Evolutionary conservation across 2,797 vertebrate genomes (phyloP).

Genomic region (Sarcoramphus papa): DNA sequence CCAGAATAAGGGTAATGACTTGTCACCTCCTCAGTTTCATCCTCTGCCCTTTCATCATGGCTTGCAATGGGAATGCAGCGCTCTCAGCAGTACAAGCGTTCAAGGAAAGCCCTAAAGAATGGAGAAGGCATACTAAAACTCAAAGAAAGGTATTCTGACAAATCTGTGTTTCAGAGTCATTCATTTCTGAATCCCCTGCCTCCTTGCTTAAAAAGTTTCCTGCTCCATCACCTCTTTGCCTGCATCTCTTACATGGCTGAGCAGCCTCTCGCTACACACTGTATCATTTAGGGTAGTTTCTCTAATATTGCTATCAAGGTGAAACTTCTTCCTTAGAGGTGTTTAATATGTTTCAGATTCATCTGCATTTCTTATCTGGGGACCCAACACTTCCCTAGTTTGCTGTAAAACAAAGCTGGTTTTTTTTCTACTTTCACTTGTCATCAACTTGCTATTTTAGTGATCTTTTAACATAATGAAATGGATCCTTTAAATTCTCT

Average conservation of each 20-base stretch:
- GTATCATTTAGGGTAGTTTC: background rate
- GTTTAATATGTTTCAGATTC: background rate
- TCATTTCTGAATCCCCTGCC: background rate
- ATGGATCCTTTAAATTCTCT: background rate
- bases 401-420: background rate
- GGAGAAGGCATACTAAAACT: background rate
- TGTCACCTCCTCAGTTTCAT: background rate
- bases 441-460: background rate
- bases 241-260: background rate
- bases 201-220: background rate
- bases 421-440: background rate
- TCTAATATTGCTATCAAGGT: background rate
- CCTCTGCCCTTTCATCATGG: background rate
- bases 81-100: background rate
- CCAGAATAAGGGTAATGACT: background rate
- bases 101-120: background rate
- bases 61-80: background rate
- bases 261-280: background rate
- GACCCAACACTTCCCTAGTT: background rate
- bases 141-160: background rate
- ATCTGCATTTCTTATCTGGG: background rate
- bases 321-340: background rate
- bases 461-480: background rate
- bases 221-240: background rate
- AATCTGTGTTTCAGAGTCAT: background rate